A percentile compares a stretch with the other conserved stretches of the same genome.
phyloP scores from a whole-genome alignment of 2,888 invertebrate species.

The Sipunculus nudus region DNA sequence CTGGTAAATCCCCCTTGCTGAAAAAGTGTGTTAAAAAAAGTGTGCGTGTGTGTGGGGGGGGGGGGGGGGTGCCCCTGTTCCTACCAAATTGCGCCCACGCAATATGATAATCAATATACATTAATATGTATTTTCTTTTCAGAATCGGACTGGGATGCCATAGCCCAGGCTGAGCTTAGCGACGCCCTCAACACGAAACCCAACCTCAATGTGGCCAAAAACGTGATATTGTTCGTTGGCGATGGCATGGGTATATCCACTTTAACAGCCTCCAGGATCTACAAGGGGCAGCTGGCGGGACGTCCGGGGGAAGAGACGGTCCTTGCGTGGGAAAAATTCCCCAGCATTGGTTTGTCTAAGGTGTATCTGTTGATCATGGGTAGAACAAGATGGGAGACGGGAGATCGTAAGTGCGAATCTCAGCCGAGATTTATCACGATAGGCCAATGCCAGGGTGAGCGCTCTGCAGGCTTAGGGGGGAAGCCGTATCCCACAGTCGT shows the following conservation, averaged over 20 bases:
- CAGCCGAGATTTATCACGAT: no score
- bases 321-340: conserved; percentile 83
- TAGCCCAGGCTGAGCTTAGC: conserved; percentile 66
- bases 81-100: no score
- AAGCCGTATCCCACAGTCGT: no score
- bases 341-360: conserved; percentile 84
- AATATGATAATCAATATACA: no score
- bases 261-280: conserved; percentile 77
- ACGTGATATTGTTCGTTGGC: conserved; percentile 71
- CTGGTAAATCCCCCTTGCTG: no score
- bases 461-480: no score
- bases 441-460: no score
- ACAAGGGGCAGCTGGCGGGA: conserved; percentile 61
- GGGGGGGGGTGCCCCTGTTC: no score
- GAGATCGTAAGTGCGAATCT: background rate
- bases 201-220: conserved; percentile 56
- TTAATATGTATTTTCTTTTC: no score
- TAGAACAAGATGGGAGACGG: background rate
- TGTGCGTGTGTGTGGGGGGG: no score
- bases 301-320: conserved; percentile 75
- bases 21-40: no score
- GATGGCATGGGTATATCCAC: conserved; percentile 90
- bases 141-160: no score
- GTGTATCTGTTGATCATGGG: conserved; percentile 70
- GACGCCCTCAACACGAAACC: conserved; percentile 72